Evolutionary conservation across 1,140 invertebrate genomes (phyloP).

Genomic region (Cecropterus lyciades): DNA sequence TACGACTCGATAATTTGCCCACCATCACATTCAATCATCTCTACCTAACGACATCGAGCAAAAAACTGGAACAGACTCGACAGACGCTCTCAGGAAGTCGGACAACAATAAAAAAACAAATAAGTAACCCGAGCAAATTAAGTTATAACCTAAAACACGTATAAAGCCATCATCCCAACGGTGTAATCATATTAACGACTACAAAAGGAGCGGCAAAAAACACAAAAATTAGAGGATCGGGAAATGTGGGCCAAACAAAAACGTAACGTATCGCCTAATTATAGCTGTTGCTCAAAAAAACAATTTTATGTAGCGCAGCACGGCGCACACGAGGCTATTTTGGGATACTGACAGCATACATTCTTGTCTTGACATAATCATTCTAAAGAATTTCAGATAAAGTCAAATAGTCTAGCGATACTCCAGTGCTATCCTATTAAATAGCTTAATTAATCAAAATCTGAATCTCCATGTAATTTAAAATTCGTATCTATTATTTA

Average conservation of each 20-base stretch:
- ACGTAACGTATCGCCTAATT: slow-evolving; percentile 83
- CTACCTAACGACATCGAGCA: slow-evolving; percentile 68
- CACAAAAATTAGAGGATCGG: slow-evolving; percentile 81
- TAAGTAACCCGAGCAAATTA: slow-evolving; percentile 81
- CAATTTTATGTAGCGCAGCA: slow-evolving; percentile 74
- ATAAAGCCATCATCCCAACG: slow-evolving; percentile 83
- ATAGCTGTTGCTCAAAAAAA: slow-evolving; percentile 81
- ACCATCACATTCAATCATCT: slow-evolving; percentile 81
- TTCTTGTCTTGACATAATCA: too few species aligned
- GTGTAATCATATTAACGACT: slow-evolving; percentile 84
- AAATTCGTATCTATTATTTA: too few species aligned
- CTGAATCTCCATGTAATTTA: too few species aligned
- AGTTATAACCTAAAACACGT: slow-evolving; percentile 84
- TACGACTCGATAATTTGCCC: slow-evolving; percentile 61
- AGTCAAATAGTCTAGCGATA: too few species aligned
- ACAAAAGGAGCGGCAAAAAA: slow-evolving; percentile 83
- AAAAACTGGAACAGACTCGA: slow-evolving; percentile 65
- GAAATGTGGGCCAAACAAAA: slow-evolving; percentile 84
- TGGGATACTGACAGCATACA: too few species aligned
- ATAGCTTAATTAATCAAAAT: too few species aligned
- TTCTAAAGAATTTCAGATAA: too few species aligned
- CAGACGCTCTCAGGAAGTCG: slow-evolving; percentile 79
- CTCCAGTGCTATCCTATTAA: too few species aligned
- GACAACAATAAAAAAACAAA: slow-evolving; percentile 81
- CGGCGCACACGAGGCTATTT: slow-evolving; percentile 58